Percentiles rank a stretch among this genome's conserved stretches.
These are phyloP conservation scores for Rhodophaea formosa DNA, from an alignment of 2,888 invertebrate species.

Conservation along the genomic window DNA sequence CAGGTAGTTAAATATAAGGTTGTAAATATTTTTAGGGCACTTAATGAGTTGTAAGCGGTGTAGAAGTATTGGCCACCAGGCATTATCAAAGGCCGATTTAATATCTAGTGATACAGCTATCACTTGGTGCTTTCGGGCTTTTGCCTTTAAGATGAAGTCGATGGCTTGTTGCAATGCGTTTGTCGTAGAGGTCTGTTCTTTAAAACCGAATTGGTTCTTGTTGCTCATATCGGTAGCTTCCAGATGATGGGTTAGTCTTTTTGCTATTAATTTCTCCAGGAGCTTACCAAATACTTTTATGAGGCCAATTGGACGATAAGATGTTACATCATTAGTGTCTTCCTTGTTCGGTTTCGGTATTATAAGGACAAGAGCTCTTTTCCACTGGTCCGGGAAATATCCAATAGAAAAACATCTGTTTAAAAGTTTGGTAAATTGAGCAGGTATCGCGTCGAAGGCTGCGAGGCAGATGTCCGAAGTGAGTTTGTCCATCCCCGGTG, in stretches of 20 bases:
- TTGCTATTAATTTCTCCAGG: conserved; percentile 24
- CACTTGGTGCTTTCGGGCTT: conserved; percentile 4
- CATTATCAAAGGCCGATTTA: conserved; percentile 28
- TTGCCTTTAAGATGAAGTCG: background rate
- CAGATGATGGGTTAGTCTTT: conserved; percentile 21
- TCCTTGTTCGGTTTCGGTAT: conserved; percentile 33
- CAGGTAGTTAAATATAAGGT: too few relatives aligned
- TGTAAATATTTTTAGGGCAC: conserved; percentile 30
- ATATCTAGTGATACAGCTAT: conserved; percentile 27
- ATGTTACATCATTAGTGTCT: conserved; percentile 16
- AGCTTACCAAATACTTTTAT: conserved; percentile 29
- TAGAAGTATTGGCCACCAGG: conserved; percentile 32
- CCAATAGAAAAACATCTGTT: conserved; percentile 6
- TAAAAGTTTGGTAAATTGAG: background rate
- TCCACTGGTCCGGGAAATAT: conserved; percentile 29
- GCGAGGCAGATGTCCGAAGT: conserved; percentile 32
- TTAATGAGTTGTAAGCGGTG: conserved; percentile 20
- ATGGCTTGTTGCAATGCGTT: conserved; percentile 21
- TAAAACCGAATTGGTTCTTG: conserved; percentile 28
- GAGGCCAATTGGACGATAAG: conserved; percentile 32
- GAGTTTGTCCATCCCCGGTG: conserved; percentile 32
- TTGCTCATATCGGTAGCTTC: background rate
- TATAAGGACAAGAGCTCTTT: conserved; percentile 26
- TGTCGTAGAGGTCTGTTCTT: conserved; percentile 25
- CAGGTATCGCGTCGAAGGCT: too few relatives aligned